These are phyloP conservation scores for Cryptus armator DNA, from an alignment of 2,888 invertebrate species.

Conservation along the genomic window DNA sequence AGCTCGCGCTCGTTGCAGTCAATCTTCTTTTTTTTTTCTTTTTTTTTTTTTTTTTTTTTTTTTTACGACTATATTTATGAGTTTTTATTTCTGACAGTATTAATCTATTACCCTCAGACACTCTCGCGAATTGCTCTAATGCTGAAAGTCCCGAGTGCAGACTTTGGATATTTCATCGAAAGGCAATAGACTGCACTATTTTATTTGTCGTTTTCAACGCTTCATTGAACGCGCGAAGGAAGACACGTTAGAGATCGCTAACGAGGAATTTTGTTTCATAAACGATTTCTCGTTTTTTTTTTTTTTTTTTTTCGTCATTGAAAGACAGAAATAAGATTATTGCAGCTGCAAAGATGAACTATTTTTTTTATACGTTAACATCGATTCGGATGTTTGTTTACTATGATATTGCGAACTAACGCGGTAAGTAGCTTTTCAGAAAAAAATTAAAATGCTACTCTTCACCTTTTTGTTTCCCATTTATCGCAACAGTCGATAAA, in stretches of 20 bases:
- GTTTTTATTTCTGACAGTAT: conserved; percentile 50
- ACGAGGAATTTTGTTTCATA: conserved; percentile 43
- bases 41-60: conserved; percentile 36
- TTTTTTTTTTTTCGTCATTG: background rate
- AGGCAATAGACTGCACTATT: conserved; percentile 46
- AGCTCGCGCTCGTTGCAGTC: conserved; percentile 50
- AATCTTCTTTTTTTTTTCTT: conserved; percentile 51
- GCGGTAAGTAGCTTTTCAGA: too few species aligned
- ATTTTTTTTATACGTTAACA: background rate
- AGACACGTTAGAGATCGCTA: conserved; percentile 45
- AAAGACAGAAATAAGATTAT: background rate
- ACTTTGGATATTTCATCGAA: conserved; percentile 43
- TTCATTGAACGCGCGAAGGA: conserved; percentile 49
- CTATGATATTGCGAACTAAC: background rate
- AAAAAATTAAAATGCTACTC: too few species aligned
- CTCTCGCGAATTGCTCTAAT: conserved; percentile 53
- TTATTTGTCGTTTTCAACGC: conserved; percentile 49
- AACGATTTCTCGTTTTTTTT: conserved; percentile 21
- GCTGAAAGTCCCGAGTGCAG: conserved; percentile 55
- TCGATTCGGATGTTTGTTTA: background rate
- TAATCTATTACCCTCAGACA: conserved; percentile 57
- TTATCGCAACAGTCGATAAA: background rate
- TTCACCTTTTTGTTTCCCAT: too few species aligned
- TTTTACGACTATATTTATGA: background rate
- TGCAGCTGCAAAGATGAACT: background rate